Evolutionary conservation across 2,888 invertebrate genomes (phyloP).

Genomic region (Buathra laborator): DNA sequence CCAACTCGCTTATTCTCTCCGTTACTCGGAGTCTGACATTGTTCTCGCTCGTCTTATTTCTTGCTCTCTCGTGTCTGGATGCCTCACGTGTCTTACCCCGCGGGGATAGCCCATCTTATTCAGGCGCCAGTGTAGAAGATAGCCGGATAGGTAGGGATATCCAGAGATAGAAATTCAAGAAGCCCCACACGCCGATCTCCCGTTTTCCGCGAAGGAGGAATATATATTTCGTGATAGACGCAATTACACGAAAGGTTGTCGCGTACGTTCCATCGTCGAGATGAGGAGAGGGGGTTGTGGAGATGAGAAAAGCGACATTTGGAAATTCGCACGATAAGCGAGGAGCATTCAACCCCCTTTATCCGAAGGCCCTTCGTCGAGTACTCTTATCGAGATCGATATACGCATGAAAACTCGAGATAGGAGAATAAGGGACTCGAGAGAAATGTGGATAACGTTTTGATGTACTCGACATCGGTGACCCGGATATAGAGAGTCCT

Average conservation of each 20-base stretch:
- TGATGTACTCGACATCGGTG: slow-evolving; percentile 2
- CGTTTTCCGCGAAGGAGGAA: slow-evolving; percentile 8
- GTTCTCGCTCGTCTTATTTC: slow-evolving; percentile 16
- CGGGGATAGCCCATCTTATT: slow-evolving; percentile 5
- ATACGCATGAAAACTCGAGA: background rate
- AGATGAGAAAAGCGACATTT: slow-evolving; percentile 18
- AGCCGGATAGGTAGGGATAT: slow-evolving; percentile 15
- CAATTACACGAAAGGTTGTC: slow-evolving; percentile 49
- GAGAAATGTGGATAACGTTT: slow-evolving; percentile 9
- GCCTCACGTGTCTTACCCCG: slow-evolving; percentile 1
- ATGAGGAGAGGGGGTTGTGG: background rate
- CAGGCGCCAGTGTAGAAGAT: background rate
- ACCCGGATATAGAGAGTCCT: background rate
- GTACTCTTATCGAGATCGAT: slow-evolving; percentile 42
- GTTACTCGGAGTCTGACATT: slow-evolving; percentile 3
- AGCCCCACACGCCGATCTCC: slow-evolving; percentile 2
- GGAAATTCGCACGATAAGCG: slow-evolving; percentile 27
- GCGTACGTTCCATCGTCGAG: background rate
- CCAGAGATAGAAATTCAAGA: slow-evolving; percentile 45
- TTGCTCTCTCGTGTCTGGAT: slow-evolving; percentile 6
- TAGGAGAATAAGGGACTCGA: background rate
- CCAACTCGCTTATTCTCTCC: background rate
- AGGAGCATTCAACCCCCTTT: slow-evolving; percentile 24
- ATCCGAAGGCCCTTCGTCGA: slow-evolving; percentile 37
- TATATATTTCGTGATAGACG: slow-evolving; percentile 45